Conservation (phyloP, 2,888 invertebrate species). For the Lampropteryx suffumata region DNA sequence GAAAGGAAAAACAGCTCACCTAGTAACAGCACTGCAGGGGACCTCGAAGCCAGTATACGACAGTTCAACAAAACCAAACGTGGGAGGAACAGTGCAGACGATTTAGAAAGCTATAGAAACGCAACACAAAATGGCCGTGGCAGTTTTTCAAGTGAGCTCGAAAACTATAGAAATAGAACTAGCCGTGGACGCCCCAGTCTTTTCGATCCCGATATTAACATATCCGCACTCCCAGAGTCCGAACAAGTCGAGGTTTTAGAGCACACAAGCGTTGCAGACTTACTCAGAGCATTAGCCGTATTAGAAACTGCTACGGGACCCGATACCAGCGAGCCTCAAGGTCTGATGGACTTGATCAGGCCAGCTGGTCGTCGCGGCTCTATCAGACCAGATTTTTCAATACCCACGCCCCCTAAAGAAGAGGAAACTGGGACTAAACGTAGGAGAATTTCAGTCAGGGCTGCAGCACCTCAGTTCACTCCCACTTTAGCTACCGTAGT, state of each 20-base stretch:
- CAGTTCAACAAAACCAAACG: constrained; percentile 63
- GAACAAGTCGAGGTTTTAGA: constrained; percentile 86
- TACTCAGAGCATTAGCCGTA: constrained; percentile 89
- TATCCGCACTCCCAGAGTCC: constrained; percentile 62
- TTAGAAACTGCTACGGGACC: constrained; percentile 71
- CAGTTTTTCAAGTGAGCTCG: constrained; percentile 58
- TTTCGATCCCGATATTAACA: constrained; percentile 73
- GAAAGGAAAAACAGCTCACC: constrained; percentile 64
- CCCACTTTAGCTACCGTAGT: constrained; percentile 75
- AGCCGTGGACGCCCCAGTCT: constrained; percentile 69
- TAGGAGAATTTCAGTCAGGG: constrained; percentile 70
- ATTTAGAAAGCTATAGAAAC: constrained; percentile 48
- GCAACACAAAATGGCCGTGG: constrained; percentile 43
- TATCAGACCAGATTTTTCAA: constrained; percentile 59
- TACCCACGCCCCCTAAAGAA: constrained; percentile 52
- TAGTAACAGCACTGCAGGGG: constrained; percentile 53
- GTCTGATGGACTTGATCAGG: constrained; percentile 55
- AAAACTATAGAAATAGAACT: constrained; percentile 67
- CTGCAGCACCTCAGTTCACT: constrained; percentile 69
- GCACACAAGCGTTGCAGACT: constrained; percentile 91
- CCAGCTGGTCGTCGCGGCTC: constrained; percentile 64
- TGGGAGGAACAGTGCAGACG: constrained; percentile 58
- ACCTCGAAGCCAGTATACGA: constrained; percentile 68
- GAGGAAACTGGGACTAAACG: constrained; percentile 64
- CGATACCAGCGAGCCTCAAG: constrained; percentile 40